These are phyloP conservation scores for Corythaixoides concolor DNA, from an alignment of 2,113 vertebrate genomes.

Conservation along the genomic window DNA sequence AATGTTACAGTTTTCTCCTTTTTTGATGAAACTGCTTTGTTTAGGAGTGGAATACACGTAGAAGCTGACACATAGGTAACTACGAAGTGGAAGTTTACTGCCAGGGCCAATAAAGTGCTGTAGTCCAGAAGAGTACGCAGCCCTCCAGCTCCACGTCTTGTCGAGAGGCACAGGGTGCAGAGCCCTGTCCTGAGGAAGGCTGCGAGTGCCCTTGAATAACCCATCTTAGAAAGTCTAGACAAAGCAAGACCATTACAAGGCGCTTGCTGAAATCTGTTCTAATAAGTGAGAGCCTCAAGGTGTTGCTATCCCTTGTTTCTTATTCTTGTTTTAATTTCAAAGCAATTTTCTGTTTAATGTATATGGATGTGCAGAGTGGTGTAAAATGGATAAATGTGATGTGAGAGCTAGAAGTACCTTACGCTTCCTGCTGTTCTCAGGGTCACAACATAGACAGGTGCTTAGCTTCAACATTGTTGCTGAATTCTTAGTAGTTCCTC, in stretches of 20 bases:
- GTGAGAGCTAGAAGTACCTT: background rate
- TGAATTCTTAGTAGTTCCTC: background rate
- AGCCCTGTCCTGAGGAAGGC: background rate
- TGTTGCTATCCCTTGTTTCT: background rate
- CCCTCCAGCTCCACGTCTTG: background rate
- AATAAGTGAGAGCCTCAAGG: background rate
- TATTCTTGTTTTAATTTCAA: background rate
- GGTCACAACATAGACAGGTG: background rate
- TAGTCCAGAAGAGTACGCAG: background rate
- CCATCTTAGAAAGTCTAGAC: background rate
- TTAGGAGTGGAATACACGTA: background rate
- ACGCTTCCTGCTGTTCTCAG: background rate
- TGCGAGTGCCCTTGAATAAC: background rate
- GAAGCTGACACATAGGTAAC: background rate
- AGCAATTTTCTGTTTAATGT: background rate
- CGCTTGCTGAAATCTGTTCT: background rate
- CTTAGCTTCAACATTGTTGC: background rate
- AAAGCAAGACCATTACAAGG: background rate
- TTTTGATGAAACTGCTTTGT: background rate
- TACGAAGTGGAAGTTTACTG: background rate
- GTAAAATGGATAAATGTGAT: background rate
- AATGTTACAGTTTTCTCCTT: background rate
- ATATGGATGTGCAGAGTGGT: background rate
- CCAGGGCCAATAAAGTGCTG: fast-evolving
- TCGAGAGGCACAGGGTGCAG: background rate